Percentiles rank a stretch among this genome's conserved stretches.
Evolutionary conservation across 2,797 vertebrate species (phyloP).

Genomic region (Falco columbarius): DNA sequence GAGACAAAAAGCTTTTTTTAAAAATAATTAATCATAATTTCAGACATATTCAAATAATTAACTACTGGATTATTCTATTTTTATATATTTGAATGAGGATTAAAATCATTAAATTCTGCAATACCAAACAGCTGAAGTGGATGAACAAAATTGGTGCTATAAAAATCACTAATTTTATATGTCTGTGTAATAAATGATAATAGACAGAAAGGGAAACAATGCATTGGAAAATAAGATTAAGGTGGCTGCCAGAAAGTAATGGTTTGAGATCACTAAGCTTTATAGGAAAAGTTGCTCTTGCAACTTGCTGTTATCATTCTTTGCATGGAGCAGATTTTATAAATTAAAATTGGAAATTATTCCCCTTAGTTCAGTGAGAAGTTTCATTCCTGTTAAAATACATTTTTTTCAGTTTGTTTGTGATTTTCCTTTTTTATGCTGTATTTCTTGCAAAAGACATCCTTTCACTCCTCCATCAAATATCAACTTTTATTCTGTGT

Average conservation of each 20-base stretch:
- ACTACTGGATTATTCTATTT: not conserved
- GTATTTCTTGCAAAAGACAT: not conserved
- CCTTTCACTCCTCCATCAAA: not conserved
- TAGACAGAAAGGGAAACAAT: slow-evolving; percentile 36
- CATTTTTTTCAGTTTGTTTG: not conserved
- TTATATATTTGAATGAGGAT: slow-evolving; percentile 3
- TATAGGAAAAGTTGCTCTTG: not conserved
- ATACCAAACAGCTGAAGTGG: slow-evolving; percentile 33
- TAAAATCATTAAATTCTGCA: slow-evolving; percentile 39
- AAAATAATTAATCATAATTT: slow-evolving; percentile 36
- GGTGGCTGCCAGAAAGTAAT: slow-evolving; percentile 31
- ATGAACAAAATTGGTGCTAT: slow-evolving; percentile 35
- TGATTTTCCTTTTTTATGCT: not conserved
- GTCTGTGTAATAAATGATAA: slow-evolving; percentile 28
- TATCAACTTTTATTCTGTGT: not conserved
- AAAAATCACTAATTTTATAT: slow-evolving; percentile 40
- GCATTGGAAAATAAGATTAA: slow-evolving; percentile 58
- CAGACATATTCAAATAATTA: slow-evolving; percentile 26
- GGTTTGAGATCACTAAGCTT: slow-evolving; percentile 1
- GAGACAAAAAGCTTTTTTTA: slow-evolving; percentile 23
- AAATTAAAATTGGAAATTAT: not conserved
- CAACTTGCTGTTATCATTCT: not conserved
- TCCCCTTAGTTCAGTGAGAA: not conserved
- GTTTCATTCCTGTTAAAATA: not conserved
- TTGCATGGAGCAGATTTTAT: not conserved